These are phyloP conservation scores for Drosophila picticornis DNA, from an alignment of 2,888 invertebrate genomes.

Conservation along the genomic window DNA sequence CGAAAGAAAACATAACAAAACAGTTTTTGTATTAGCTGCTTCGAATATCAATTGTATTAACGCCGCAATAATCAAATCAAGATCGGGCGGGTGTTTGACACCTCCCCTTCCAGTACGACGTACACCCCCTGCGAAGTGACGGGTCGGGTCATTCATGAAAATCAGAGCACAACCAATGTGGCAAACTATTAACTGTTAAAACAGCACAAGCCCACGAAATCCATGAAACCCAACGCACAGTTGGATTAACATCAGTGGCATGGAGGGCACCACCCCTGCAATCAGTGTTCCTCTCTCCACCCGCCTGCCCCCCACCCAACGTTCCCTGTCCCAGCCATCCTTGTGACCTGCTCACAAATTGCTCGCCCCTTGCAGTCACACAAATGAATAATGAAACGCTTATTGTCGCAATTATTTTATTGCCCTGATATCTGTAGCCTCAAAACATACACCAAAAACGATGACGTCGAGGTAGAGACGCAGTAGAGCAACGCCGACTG, in stretches of 20 bases:
- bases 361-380: slow-evolving; percentile 76
- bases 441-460: slow-evolving; percentile 72
- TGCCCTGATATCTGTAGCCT: slow-evolving; percentile 82
- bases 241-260: slow-evolving; percentile 72
- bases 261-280: slow-evolving; percentile 60
- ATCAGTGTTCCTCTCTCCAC: slow-evolving; percentile 50
- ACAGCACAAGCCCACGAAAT: slow-evolving; percentile 67
- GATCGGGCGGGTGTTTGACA: slow-evolving; percentile 63
- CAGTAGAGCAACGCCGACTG: slow-evolving; percentile 28
- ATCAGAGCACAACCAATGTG: slow-evolving; percentile 73
- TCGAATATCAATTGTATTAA: slow-evolving; percentile 79
- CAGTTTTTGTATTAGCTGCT: slow-evolving; percentile 59
- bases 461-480: slow-evolving; percentile 22
- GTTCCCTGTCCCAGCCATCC: slow-evolving; percentile 1
- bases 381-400: slow-evolving; percentile 85
- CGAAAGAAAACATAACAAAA: slow-evolving; percentile 31
- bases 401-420: slow-evolving; percentile 86
- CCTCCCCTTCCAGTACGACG: slow-evolving; percentile 33
- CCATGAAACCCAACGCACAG: slow-evolving; percentile 59
- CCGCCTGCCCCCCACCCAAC: not conserved
- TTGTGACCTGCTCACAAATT: slow-evolving; percentile 74
- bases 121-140: slow-evolving; percentile 23
- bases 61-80: slow-evolving; percentile 80
- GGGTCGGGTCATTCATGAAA: slow-evolving; percentile 42
- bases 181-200: slow-evolving; percentile 81